Evolutionary conservation across 2,797 vertebrate species (phyloP), one percentile per base, ranked within the genome.

Genomic region (Tragelaphus eurycerus): DNA sequence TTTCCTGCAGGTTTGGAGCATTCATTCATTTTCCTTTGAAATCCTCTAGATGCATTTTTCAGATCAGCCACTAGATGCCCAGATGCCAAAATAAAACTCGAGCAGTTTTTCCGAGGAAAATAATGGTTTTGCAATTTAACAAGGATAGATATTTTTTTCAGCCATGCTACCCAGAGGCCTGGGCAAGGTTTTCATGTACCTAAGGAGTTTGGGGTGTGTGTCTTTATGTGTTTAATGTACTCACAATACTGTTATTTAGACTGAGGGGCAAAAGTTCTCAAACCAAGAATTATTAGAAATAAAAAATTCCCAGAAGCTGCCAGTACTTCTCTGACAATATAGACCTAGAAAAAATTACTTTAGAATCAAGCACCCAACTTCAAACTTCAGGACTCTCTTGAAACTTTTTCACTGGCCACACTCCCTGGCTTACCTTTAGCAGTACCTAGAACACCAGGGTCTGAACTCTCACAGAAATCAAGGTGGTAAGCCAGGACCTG

Each of bases 31-130:
- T 76, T 79, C 15, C 21, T 82, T 92, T 48, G 38, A 54, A 54
- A 62, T 96, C 17, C 3, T 95, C 1, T 83, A 82, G 52, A 92
- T 98, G 93, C 81, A 81, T 94, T 98, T 98, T 98, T 97, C 96
- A 98, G 76, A 97, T 78, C 96, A 98, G 60, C 64, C 96, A 98
- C 97, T 98, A 98, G 88, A 98, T 98, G 86, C 98, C 90, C 90
- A 97, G 76, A 92, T 86, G 79, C 34, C 76, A 98, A 95, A 98
- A 98, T 92, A 38, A 15, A 98, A 67, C n/a, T 67, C 64, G 0
- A 86, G 17, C 0, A 4, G 83, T 54, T 95, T 97, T 84, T 95
- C 64, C 50, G 14, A 95, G 34, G 67, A n/a, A 67, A 95, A 86
- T 5, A 81, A n/a, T 82, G 16, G 55, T 46, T 96, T 96, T 25